Conservation (phyloP, 2,113 vertebrate genomes). For the Antechinus stuartii region DNA sequence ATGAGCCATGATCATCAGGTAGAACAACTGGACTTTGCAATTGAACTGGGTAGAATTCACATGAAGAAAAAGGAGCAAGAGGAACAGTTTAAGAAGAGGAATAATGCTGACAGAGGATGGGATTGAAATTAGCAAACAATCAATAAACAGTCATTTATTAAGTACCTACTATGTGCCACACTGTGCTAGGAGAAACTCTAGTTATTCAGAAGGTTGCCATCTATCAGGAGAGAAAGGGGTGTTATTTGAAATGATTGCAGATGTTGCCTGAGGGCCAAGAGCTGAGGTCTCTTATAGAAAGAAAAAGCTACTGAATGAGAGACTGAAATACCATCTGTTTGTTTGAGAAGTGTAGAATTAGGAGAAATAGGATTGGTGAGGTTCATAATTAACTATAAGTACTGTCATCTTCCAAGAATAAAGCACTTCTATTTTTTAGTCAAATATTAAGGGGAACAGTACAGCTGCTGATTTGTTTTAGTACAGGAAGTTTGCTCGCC, state of each 20-base stretch:
- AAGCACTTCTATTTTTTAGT: neutral
- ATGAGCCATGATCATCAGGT: neutral
- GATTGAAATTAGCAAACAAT: constrained; percentile 29
- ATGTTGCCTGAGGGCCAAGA: neutral
- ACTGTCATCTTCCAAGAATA: neutral
- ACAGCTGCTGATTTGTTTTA: neutral
- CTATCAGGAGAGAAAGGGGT: neutral
- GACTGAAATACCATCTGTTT: neutral
- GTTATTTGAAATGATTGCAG: neutral
- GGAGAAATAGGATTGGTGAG: neutral
- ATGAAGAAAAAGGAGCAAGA: constrained; percentile 38
- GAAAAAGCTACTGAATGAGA: neutral
- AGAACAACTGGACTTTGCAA: neutral
- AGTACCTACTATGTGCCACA: neutral
- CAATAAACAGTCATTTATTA: neutral
- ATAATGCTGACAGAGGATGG: neutral
- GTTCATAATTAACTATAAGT: neutral
- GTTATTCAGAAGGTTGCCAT: neutral
- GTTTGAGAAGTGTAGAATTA: neutral
- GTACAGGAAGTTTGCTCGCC: neutral
- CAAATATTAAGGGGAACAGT: neutral
- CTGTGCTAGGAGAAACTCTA: neutral
- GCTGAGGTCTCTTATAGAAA: neutral
- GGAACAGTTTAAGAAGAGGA: neutral
- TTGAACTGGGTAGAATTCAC: neutral